Percentiles rank a stretch among this genome's conserved stretches.
Evolutionary conservation across 2,113 vertebrate genomes (phyloP).

Genomic region (Lanius ludovicianus): DNA sequence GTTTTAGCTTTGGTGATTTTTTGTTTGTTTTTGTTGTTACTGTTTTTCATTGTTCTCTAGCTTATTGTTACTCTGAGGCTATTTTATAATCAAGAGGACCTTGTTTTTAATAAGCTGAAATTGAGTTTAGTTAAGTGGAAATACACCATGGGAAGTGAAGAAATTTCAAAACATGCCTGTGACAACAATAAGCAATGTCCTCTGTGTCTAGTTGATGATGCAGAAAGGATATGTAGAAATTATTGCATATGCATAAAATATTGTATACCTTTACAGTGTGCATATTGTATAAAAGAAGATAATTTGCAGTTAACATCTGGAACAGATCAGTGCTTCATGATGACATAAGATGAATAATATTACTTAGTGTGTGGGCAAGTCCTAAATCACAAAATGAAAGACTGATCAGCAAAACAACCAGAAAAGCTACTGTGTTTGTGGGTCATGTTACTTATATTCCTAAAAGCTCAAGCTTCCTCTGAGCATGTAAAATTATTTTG

Average conservation of each 20-base stretch:
- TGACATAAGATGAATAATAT: background rate
- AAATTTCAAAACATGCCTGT: background rate
- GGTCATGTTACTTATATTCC: background rate
- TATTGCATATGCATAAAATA: background rate
- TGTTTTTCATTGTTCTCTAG: background rate
- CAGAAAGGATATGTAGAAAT: background rate
- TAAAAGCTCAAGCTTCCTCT: background rate
- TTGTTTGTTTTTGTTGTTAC: background rate
- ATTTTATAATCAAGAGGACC: background rate
- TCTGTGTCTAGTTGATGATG: background rate
- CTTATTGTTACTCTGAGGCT: background rate
- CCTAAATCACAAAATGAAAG: background rate
- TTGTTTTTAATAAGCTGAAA: constrained; percentile 34
- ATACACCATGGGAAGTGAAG: background rate
- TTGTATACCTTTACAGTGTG: background rate
- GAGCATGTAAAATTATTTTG: background rate
- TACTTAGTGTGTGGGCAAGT: background rate
- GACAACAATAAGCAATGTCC: background rate
- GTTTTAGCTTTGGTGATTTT: background rate
- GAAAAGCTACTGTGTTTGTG: background rate
- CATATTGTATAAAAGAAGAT: background rate
- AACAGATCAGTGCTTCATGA: background rate
- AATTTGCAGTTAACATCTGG: background rate
- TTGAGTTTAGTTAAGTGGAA: background rate
- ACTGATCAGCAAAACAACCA: background rate